Conservation (phyloP, 1,140 invertebrate species). For the Sarcophaga peregrina region DNA sequence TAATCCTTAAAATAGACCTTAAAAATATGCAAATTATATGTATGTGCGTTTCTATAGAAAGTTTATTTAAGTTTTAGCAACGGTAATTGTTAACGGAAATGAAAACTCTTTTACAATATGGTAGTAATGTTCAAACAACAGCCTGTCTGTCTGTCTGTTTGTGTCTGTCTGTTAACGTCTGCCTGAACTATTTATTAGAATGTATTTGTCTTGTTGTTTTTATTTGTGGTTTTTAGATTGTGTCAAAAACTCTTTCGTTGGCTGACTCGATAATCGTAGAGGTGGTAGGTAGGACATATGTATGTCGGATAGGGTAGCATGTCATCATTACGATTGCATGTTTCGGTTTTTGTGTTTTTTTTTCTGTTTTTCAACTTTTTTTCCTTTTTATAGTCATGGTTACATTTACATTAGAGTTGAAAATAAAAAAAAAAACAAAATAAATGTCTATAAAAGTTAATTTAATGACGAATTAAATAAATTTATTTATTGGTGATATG, state of each 20-base stretch:
- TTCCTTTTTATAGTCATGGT: constrained; percentile 30
- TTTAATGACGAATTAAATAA: constrained; percentile 40
- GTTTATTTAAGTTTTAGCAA: background rate
- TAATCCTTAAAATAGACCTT: too few relatives aligned
- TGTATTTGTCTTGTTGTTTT: background rate
- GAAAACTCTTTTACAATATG: background rate
- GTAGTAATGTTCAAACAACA: too few relatives aligned
- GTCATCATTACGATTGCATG: constrained; percentile 32
- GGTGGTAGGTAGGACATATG: too few relatives aligned
- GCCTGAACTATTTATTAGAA: background rate
- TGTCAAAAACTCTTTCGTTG: background rate
- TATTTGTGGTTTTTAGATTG: background rate
- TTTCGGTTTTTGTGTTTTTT: background rate
- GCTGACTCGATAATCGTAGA: background rate
- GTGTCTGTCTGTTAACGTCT: background rate
- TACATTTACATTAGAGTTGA: background rate
- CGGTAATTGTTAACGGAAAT: constrained; percentile 14
- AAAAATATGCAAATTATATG: constrained; percentile 18
- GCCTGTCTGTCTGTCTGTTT: background rate
- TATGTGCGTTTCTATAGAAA: background rate
- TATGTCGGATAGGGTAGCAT: background rate
- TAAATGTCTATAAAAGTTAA: background rate
- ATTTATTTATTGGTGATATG: constrained; percentile 30
- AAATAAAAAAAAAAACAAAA: constrained; percentile 4
- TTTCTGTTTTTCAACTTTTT: too few relatives aligned